These are phyloP conservation scores for Cylas formicarius DNA, from an alignment of 1,140 invertebrate species.

Conservation along the genomic window DNA sequence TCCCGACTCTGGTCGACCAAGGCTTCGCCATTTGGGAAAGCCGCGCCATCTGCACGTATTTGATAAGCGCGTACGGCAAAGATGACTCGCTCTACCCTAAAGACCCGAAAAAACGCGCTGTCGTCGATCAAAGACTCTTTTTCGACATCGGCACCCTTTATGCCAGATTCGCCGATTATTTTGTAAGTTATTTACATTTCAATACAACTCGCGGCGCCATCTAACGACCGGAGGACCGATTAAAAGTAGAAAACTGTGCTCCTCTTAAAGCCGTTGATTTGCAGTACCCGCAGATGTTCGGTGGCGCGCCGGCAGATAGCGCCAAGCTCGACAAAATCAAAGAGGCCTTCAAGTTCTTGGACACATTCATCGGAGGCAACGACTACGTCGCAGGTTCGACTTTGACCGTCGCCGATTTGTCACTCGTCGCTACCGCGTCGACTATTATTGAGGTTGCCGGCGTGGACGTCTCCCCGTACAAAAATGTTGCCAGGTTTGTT, in stretches of 20 bases:
- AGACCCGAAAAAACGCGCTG: constrained; percentile 58
- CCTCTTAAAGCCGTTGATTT: constrained; percentile 31
- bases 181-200: constrained; percentile 43
- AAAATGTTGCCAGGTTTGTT: constrained; percentile 48
- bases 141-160: constrained; percentile 69
- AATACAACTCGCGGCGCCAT: constrained; percentile 53
- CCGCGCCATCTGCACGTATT: constrained; percentile 64
- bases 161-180: constrained; percentile 55
- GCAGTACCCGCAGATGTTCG: constrained; percentile 64
- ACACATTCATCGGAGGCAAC: constrained; percentile 58
- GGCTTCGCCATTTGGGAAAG: constrained; percentile 61
- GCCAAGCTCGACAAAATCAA: constrained; percentile 57
- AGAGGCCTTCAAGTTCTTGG: constrained; percentile 56
- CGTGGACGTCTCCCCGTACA: constrained; percentile 59
- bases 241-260: too few species aligned
- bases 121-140: constrained; percentile 65
- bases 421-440: constrained; percentile 53
- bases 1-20: constrained; percentile 62
- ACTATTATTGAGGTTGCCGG: constrained; percentile 59
- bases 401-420: constrained; percentile 67
- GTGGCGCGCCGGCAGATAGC: constrained; percentile 54
- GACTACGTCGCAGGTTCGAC: constrained; percentile 59
- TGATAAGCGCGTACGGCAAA: constrained; percentile 66
- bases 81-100: constrained; percentile 66
- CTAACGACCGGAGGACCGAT: constrained; percentile 56